Evolutionary conservation across 2,113 vertebrate species (phyloP).

Genomic region (Azemiops feae): DNA sequence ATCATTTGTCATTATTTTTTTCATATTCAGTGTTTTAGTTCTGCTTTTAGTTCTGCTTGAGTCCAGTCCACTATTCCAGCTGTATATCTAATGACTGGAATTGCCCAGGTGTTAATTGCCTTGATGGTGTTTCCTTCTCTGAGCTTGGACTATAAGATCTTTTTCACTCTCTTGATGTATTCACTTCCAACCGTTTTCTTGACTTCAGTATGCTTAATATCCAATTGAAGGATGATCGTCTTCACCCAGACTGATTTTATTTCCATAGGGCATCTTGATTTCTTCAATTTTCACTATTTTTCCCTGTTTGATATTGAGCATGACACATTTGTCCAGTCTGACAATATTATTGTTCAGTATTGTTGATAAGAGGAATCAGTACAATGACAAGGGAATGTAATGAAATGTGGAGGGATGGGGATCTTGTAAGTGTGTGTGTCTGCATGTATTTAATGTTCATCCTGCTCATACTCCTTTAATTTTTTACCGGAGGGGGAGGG

Average conservation of each 20-base stretch:
- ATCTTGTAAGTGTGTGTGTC: background rate
- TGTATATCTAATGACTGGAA: background rate
- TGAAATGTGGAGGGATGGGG: background rate
- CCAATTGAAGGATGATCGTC: background rate
- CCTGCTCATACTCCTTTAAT: background rate
- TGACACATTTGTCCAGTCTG: background rate
- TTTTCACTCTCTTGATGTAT: background rate
- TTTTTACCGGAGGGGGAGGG: background rate
- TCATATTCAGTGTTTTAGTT: background rate
- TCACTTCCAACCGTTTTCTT: background rate
- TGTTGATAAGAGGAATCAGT: background rate
- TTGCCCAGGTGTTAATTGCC: background rate
- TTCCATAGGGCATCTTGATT: background rate
- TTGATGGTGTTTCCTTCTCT: background rate
- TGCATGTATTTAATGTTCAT: background rate
- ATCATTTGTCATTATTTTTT: background rate
- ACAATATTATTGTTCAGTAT: background rate
- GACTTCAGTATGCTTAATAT: background rate
- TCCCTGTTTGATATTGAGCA: background rate
- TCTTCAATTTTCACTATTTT: background rate
- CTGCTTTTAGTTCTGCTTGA: background rate
- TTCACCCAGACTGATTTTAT: background rate
- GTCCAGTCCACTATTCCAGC: background rate
- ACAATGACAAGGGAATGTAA: background rate
- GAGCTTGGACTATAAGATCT: no score